Evolutionary conservation across 2,888 invertebrate species (phyloP).

Genomic region (Andrena praecox): DNA sequence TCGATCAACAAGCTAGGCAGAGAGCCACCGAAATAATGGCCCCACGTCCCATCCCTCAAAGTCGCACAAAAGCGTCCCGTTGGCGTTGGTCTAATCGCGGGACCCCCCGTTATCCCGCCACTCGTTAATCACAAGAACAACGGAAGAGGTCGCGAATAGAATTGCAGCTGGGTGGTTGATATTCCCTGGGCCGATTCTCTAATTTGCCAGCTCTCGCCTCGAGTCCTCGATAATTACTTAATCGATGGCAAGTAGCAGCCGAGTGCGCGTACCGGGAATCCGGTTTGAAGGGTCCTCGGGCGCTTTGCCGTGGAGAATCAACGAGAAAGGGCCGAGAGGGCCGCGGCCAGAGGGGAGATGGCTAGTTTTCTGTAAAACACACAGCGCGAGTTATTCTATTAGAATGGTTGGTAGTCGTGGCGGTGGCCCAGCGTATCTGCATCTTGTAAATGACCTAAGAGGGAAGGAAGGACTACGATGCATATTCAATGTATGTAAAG

Average conservation of each 20-base stretch:
- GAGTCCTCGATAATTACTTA: conserved; percentile 76
- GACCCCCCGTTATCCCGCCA: not conserved
- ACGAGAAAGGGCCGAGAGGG: conserved; percentile 13
- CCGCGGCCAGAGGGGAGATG: conserved; percentile 31
- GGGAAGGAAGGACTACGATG: conserved; percentile 83
- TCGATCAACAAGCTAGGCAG: not conserved
- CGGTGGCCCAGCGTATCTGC: conserved; percentile 80
- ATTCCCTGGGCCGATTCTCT: conserved; percentile 61
- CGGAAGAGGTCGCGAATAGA: conserved; percentile 51
- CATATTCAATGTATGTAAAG: conserved; percentile 84
- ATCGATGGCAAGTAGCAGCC: conserved; percentile 74
- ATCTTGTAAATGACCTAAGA: conserved; percentile 84
- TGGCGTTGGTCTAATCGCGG: not conserved
- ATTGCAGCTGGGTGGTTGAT: conserved; percentile 43
- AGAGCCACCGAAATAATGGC: conserved; percentile 9
- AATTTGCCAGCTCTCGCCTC: conserved; percentile 67
- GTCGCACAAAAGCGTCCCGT: conserved; percentile 1
- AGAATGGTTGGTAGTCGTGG: conserved; percentile 73
- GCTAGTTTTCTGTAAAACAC: conserved; percentile 75
- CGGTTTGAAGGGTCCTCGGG: conserved; percentile 18
- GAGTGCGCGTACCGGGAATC: conserved; percentile 25
- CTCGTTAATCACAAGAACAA: conserved; percentile 53
- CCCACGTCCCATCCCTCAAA: not conserved
- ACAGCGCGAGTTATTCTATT: conserved; percentile 79
- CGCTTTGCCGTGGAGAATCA: conserved; percentile 11